Conservation (phyloP, 2,113 vertebrate genomes). For the Phrynosoma blainvillii region DNA sequence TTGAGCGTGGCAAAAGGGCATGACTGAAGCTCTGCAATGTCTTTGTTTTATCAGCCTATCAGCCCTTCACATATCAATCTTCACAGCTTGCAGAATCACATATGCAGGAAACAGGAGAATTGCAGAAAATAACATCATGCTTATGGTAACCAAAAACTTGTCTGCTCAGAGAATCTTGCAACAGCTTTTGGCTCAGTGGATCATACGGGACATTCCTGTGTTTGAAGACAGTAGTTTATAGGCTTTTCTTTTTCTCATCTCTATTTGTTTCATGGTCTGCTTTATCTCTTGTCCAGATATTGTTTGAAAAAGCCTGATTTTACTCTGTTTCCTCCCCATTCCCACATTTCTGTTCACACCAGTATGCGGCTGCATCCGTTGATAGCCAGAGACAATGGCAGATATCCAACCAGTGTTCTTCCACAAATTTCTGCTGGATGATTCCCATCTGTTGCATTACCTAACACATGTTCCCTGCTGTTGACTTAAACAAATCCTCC, state of each 20-base stretch:
- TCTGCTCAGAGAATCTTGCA: neutral
- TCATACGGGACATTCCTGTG: neutral
- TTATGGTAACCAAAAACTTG: neutral
- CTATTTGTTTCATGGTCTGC: neutral
- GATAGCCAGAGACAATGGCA: slow-evolving; percentile 24
- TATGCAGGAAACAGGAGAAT: neutral
- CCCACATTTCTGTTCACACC: neutral
- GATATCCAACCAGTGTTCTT: slow-evolving; percentile 17
- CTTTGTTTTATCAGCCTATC: neutral
- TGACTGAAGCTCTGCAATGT: neutral
- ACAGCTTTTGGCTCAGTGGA: neutral
- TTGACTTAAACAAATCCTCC: neutral
- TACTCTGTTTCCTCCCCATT: neutral
- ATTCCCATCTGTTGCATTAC: slow-evolving; percentile 28
- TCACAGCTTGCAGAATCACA: neutral
- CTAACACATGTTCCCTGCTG: slow-evolving; percentile 19
- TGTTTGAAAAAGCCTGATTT: neutral
- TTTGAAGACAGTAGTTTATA: neutral
- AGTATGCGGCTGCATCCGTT: slow-evolving; percentile 1
- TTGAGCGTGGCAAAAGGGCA: neutral
- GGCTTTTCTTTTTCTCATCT: neutral
- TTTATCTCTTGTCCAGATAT: neutral
- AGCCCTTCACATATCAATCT: neutral
- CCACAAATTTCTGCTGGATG: slow-evolving; percentile 1
- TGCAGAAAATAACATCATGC: neutral